Conservation (phyloP, 2,888 invertebrate species). For the Gasteruption jaculator region DNA sequence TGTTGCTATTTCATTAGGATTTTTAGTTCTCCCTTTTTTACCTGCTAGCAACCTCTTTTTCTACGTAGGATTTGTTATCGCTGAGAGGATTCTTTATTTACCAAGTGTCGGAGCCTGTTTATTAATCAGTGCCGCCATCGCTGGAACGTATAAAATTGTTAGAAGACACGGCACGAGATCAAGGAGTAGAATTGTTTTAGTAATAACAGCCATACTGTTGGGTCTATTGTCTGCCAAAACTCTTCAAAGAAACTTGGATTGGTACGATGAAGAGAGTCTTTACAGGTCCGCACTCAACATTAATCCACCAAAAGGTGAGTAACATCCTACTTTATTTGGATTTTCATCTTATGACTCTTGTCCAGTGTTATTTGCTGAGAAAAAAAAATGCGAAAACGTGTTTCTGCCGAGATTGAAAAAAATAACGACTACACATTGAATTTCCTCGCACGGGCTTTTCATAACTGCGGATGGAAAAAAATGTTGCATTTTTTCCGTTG, state of each 20-base stretch:
- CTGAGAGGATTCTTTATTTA: conserved; percentile 92
- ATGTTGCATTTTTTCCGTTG: no score
- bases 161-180: conserved; percentile 51
- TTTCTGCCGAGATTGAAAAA: no score
- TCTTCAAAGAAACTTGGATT: conserved; percentile 79
- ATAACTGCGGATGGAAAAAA: no score
- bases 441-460: no score
- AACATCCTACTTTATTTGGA: no score
- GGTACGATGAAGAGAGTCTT: conserved; percentile 89
- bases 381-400: no score
- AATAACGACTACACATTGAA: no score
- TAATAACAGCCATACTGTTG: conserved; percentile 55
- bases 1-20: conserved; percentile 59
- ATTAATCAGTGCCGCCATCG: conserved; percentile 66
- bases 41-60: conserved; percentile 95
- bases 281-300: conserved; percentile 86
- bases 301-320: conserved; percentile 96
- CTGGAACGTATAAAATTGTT: conserved; percentile 39
- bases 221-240: conserved; percentile 72
- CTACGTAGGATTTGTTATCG: conserved; percentile 97
- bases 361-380: not conserved
- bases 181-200: conserved; percentile 32
- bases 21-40: conserved; percentile 87
- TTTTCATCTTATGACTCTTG: not conserved
- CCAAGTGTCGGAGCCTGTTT: conserved; percentile 95